These are phyloP conservation scores for Andrena bicolor DNA, from an alignment of 2,888 invertebrate species.

Conservation along the genomic window DNA sequence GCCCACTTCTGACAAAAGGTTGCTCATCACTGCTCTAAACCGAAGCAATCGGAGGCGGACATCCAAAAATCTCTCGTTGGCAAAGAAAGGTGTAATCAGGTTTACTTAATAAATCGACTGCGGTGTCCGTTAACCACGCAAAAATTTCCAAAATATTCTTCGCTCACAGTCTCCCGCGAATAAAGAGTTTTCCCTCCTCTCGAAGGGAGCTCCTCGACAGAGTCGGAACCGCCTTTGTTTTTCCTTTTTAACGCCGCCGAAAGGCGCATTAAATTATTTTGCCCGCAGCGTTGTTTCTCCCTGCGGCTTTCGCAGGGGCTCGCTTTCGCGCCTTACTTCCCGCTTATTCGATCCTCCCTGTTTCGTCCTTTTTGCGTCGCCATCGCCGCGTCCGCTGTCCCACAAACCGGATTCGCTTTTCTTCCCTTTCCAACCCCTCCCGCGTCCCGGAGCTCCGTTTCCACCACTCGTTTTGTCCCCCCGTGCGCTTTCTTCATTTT, in stretches of 20 bases:
- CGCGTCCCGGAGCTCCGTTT: background rate
- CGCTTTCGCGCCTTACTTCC: conserved; percentile 50
- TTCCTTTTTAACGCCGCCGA: conserved; percentile 35
- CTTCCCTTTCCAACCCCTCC: background rate
- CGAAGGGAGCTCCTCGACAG: background rate
- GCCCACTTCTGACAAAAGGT: too few relatives aligned
- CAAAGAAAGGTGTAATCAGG: too few relatives aligned
- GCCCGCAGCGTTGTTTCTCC: conserved; percentile 40
- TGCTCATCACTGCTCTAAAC: too few relatives aligned
- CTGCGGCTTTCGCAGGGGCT: conserved; percentile 22
- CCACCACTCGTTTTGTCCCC: conserved; percentile 27
- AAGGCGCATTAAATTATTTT: conserved; percentile 53
- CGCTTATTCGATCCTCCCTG: conserved; percentile 63
- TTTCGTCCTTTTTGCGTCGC: conserved; percentile 43
- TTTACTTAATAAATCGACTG: too few relatives aligned
- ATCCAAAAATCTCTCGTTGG: too few relatives aligned
- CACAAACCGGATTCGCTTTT: conserved; percentile 45
- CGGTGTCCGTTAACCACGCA: too few relatives aligned
- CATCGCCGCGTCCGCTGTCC: conserved; percentile 40
- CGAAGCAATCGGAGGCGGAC: too few relatives aligned
- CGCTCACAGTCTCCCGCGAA: background rate
- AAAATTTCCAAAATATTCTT: background rate
- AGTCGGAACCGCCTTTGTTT: conserved; percentile 12
- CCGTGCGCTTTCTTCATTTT: conserved; percentile 22
- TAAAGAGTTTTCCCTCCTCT: background rate